Evolutionary conservation across 2,113 vertebrate genomes (phyloP), one percentile per base, ranked within the genome.

Genomic region (Sapajus apella): DNA sequence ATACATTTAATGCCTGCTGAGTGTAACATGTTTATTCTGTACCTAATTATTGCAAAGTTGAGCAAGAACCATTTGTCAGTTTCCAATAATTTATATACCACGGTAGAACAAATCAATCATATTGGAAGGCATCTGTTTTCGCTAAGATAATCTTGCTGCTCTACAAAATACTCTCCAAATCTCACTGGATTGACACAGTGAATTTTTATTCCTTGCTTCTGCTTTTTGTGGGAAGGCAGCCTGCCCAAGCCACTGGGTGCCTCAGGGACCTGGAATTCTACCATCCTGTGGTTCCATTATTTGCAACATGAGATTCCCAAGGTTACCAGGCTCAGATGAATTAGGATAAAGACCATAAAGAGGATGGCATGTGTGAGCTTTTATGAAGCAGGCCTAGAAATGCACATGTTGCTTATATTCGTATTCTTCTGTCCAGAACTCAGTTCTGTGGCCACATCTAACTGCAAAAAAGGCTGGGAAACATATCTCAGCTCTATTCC

Each of bases 21-120:
- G 30, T 45, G 70, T 70, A 45, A 70, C 70, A 35, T 92, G 35
- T 95, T 95, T 86, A 52, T 27, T 56, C 92, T 70, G 21, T 84
- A 75, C 37, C 50, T 94, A 56, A n/a, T 52, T 56, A 50, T 93
- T 81, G 70, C 56, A 52, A 90, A 87, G 32, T 76, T 87, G 21
- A 86, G 8, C 32, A 66, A 66, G 43, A 90, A 27, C 14, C 73
- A 43, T 85, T 81, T 50, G 23, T 96, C 81, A 10, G 13, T 47
- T 94, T 94, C 37, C 68, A 85, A 40, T 92, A 84, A 92, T 83
- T 96, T 81, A 68, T 81, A 68, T 3, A 91, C 40, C 66, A 3
- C n/a, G 58, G 37, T 92, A 72, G 43, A 27, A 88, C 87, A 94
- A 70, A 56, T 32, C 79, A 66, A 47, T 83, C 10, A 30, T 37